These are phyloP conservation scores for Pangasius krempfi DNA, from an alignment of 2,797 vertebrate genomes.

Conservation along the genomic window DNA sequence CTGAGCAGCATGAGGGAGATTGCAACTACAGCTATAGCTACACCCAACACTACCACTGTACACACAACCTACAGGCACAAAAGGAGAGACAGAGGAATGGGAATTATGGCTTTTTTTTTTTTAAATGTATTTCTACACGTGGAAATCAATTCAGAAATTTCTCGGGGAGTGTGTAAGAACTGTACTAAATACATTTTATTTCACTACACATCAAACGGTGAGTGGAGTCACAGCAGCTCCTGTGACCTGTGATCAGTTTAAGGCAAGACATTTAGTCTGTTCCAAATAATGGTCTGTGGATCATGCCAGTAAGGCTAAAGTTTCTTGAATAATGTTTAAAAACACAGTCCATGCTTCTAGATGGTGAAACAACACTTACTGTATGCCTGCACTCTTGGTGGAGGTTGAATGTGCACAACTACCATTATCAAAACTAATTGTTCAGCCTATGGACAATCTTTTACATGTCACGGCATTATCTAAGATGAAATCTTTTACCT, in stretches of 20 bases:
- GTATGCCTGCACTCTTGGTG: background rate
- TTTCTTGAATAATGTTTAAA: background rate
- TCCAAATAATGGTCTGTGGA: background rate
- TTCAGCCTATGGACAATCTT: background rate
- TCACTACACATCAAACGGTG: background rate
- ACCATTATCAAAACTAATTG: background rate
- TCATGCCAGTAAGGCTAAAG: background rate
- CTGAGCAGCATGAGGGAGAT: constrained; percentile 87
- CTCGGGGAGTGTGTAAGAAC: background rate
- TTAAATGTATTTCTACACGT: background rate
- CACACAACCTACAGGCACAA: constrained; percentile 81
- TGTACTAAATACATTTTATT: background rate
- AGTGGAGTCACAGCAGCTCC: background rate
- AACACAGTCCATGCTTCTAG: background rate
- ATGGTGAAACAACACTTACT: background rate
- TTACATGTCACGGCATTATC: background rate
- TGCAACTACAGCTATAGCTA: constrained; percentile 83
- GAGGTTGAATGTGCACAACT: background rate
- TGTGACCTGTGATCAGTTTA: background rate
- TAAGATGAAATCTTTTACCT: constrained; percentile 74
- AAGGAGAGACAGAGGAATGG: background rate
- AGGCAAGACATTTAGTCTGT: background rate
- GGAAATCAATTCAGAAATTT: background rate
- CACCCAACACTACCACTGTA: constrained; percentile 80
- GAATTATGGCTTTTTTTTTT: background rate